Base-by-base conservation (phyloP, 2,113 vertebrate genomes). In the Monopterus albus region DNA sequence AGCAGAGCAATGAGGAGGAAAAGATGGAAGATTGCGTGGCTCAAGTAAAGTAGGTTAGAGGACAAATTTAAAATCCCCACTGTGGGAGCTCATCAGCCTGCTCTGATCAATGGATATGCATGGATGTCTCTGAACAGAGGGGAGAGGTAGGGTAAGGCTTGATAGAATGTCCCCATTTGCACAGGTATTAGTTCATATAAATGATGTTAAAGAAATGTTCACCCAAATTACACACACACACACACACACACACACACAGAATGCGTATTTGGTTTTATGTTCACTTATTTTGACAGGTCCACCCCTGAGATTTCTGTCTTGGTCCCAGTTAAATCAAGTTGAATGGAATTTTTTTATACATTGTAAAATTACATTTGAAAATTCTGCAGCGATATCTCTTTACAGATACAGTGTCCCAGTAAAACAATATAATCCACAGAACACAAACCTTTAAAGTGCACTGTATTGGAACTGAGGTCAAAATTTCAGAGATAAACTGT, bases 31-130 rank as follows among this genome's bases (percentile, higher is more conserved):
- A 68, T 53, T 66, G 58, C 71, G 17, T 14, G 7, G 43, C 56
- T 61, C n/a, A n/a, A 39, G 57, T 75, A 70, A 85, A 85, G 73
- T 84, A 66, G 81, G 82, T 86, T 84, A 78, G 63, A 55, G 50
- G 35, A 80, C 39, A 11, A 57, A 81, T 77, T 28, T 53, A 39
- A 69, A 70, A 20, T 66, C 50, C 40, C 57, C 31, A n/a, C 26
- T 71, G 62, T 58, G 14, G 7, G 51, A 75, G 58, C 71, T 81
- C 3, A 18, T 67, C 67, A 72, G 23, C 73, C 71, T 50, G 39
- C 58, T 72, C 23, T 72, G 61, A 78, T 76, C 76, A 82, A 52
- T 62, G 51, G 45, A 65, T 66, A 31, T 35, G 2, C 33, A 57
- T 46, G 57, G 38, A 5, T 8, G 26, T 43, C 7, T 38, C 12